Percentiles rank a stretch among this genome's conserved stretches.
phyloP scores from a whole-genome alignment of 1,140 invertebrate genomes.

The Berghia stephanieae region DNA sequence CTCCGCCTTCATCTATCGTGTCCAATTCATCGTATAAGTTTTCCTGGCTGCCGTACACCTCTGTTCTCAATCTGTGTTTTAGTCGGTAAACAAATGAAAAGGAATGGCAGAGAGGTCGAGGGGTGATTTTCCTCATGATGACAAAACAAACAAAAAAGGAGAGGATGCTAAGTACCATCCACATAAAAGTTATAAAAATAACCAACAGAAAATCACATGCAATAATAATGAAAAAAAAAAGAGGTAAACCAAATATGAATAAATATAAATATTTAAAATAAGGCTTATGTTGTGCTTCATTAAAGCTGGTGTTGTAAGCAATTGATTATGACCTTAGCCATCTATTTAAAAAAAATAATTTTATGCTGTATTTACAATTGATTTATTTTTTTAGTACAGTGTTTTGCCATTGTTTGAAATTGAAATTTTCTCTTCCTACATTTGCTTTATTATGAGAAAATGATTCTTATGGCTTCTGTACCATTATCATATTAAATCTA shows the following conservation, averaged over 20 bases:
- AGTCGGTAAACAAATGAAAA: too few relatives aligned
- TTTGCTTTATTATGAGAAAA: too few relatives aligned
- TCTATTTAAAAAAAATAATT: too few relatives aligned
- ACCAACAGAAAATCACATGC: neutral
- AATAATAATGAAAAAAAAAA: neutral
- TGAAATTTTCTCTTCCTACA: too few relatives aligned
- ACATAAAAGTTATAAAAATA: neutral
- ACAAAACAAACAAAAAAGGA: neutral
- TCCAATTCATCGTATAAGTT: slow-evolving; percentile 45
- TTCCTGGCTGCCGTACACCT: slow-evolving; percentile 45
- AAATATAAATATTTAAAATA: neutral
- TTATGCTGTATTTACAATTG: too few relatives aligned
- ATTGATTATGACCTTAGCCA: too few relatives aligned
- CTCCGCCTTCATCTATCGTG: slow-evolving; percentile 46
- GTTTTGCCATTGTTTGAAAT: too few relatives aligned
- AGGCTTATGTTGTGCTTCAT: neutral
- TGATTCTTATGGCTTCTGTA: too few relatives aligned
- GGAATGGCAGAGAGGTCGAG: neutral
- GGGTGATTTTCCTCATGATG: neutral
- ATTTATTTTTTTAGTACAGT: too few relatives aligned
- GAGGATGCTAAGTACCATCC: neutral
- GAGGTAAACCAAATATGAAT: neutral
- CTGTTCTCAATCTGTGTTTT: slow-evolving; percentile 32
- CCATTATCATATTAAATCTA: too few relatives aligned
- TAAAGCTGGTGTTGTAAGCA: too few relatives aligned